Evolutionary conservation across 2,113 vertebrate species (phyloP).

Genomic region (Phasianus colchicus): DNA sequence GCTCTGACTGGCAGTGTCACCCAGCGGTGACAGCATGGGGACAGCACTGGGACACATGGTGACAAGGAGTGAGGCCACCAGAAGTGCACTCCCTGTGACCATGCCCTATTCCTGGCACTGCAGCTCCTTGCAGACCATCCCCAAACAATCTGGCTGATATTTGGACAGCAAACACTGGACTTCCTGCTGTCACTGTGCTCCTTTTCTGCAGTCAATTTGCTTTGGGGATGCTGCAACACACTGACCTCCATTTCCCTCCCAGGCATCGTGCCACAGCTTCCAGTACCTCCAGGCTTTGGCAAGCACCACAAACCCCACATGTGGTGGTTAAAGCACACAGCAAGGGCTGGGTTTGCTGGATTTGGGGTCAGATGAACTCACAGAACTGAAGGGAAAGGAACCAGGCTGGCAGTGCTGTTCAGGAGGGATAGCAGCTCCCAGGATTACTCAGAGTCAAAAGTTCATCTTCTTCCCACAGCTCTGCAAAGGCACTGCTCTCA

Average conservation of each 20-base stretch:
- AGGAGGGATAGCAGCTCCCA: background rate
- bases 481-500: background rate
- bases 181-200: background rate
- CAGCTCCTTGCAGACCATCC: background rate
- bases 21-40: background rate
- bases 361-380: background rate
- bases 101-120: background rate
- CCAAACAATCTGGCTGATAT: background rate
- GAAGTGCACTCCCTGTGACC: background rate
- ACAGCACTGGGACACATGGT: rapidly evolving
- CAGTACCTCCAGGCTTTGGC: background rate
- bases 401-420: background rate
- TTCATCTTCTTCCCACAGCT: background rate
- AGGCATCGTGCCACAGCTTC: background rate
- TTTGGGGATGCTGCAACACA: background rate
- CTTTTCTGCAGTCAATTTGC: background rate
- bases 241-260: background rate
- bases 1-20: background rate
- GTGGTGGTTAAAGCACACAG: background rate
- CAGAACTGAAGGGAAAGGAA: background rate
- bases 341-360: background rate
- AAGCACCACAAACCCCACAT: background rate
- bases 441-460: constrained; percentile 42
- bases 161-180: background rate
- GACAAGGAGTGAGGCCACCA: background rate